phyloP scores from a whole-genome alignment of 2,888 invertebrate genomes.

The Aphrophora alni region DNA sequence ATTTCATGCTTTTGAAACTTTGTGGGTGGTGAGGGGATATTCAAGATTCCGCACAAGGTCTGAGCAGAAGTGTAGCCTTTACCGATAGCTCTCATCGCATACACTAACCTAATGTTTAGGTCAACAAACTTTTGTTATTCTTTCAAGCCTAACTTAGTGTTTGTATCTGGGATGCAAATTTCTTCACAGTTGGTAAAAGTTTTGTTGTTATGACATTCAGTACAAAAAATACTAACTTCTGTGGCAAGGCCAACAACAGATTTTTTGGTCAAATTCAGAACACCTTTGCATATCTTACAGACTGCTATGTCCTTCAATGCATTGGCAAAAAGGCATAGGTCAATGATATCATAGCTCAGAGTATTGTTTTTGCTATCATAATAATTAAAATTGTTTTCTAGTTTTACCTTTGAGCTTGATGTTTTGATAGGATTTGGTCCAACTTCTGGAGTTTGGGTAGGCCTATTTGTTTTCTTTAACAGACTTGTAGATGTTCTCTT shows the following conservation, averaged over 20 bases:
- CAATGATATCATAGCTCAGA: neutral
- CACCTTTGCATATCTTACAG: neutral
- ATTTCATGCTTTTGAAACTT: conserved; percentile 9
- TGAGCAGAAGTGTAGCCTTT: conserved; percentile 4
- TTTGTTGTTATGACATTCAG: neutral
- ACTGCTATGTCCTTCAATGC: neutral
- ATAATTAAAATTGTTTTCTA: neutral
- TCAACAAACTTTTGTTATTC: too few species aligned
- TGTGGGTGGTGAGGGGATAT: neutral
- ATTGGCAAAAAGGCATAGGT: neutral
- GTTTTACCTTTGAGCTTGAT: neutral
- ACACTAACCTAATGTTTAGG: neutral
- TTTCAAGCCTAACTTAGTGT: too few species aligned
- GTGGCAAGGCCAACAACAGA: neutral
- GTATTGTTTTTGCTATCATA: neutral
- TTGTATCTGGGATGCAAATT: too few species aligned
- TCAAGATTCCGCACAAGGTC: conserved; percentile 21
- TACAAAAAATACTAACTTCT: neutral
- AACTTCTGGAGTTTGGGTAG: too few species aligned
- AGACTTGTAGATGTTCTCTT: too few species aligned
- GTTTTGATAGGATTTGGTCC: neutral
- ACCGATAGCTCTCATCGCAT: conserved; percentile 6
- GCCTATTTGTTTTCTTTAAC: too few species aligned
- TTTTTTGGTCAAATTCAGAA: neutral
- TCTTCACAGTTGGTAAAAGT: neutral